Conservation (phyloP, 2,888 invertebrate species). For the Tineola bisselliella region DNA sequence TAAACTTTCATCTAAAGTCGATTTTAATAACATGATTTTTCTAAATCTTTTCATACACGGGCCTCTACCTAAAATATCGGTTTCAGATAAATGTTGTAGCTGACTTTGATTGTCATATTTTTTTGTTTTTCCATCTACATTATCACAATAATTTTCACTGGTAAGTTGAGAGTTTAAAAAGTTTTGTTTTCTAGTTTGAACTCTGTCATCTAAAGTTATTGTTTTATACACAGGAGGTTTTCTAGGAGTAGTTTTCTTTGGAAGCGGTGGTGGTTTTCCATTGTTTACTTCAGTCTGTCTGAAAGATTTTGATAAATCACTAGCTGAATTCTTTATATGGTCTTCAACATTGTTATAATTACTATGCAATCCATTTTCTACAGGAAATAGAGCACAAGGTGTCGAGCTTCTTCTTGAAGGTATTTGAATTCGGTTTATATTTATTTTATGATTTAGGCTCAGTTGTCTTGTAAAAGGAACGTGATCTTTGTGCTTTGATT, state of each 20-base stretch:
- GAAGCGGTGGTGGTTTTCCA: slow-evolving; percentile 54
- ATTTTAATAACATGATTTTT: slow-evolving; percentile 73
- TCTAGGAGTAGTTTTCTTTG: slow-evolving; percentile 55
- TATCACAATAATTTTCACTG: slow-evolving; percentile 40
- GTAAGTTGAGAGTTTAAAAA: slow-evolving; percentile 56
- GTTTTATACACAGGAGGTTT: slow-evolving; percentile 57
- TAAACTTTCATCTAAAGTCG: slow-evolving; percentile 73
- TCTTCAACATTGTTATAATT: slow-evolving; percentile 41
- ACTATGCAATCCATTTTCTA: slow-evolving; percentile 41
- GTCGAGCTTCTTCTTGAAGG: slow-evolving; percentile 57
- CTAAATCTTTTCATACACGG: slow-evolving; percentile 71
- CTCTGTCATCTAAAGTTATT: slow-evolving; percentile 57
- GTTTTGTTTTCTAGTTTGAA: slow-evolving; percentile 60
- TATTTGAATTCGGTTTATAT: slow-evolving; percentile 47
- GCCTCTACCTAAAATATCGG: slow-evolving; percentile 61
- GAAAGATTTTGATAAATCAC: slow-evolving; percentile 24
- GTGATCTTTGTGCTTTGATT: slow-evolving; percentile 33
- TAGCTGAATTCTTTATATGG: slow-evolving; percentile 21
- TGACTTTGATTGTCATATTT: slow-evolving; percentile 38
- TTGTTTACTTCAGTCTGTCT: slow-evolving; percentile 40
- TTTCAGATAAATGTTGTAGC: slow-evolving; percentile 36
- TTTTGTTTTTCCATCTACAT: slow-evolving; percentile 33
- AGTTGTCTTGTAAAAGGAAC: slow-evolving; percentile 51
- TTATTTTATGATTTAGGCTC: slow-evolving; percentile 57
- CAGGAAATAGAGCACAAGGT: slow-evolving; percentile 55